Evolutionary conservation across 1,140 invertebrate genomes (phyloP).

Genomic region (Melanaphis sacchari): DNA sequence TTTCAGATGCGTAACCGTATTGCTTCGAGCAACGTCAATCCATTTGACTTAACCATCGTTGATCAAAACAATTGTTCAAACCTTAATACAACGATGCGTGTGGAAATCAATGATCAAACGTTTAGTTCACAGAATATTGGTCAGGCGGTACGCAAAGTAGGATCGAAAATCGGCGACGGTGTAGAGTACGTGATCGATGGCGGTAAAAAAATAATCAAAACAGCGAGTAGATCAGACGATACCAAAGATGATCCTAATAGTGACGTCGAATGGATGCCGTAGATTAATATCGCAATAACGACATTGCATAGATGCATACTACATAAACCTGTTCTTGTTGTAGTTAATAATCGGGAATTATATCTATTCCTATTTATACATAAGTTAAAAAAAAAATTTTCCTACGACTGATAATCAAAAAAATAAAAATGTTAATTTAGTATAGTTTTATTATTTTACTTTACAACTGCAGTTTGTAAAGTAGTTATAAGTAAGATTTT

Average conservation of each 20-base stretch:
- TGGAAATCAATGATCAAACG: conserved; percentile 77
- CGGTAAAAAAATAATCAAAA: conserved; percentile 69
- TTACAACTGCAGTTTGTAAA: background rate
- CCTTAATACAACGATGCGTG: conserved; percentile 65
- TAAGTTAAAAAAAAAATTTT: background rate
- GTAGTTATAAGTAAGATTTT: background rate
- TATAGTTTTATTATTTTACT: background rate
- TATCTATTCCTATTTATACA: background rate
- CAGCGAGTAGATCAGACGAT: conserved; percentile 59
- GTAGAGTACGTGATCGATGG: conserved; percentile 68
- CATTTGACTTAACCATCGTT: conserved; percentile 77
- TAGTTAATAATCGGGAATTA: background rate
- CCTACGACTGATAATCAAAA: background rate
- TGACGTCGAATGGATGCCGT: conserved; percentile 26
- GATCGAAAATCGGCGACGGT: conserved; percentile 74
- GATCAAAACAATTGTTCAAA: conserved; percentile 73
- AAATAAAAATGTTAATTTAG: background rate
- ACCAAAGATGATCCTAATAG: background rate
- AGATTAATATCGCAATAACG: background rate
- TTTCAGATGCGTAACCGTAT: conserved; percentile 71
- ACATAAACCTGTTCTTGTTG: background rate
- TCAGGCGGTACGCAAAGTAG: conserved; percentile 67
- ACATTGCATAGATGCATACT: background rate
- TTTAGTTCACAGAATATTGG: conserved; percentile 70
- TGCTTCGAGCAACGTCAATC: conserved; percentile 71